phyloP scores from a whole-genome alignment of 2,113 vertebrate species.

The Aplodontia rufa region DNA sequence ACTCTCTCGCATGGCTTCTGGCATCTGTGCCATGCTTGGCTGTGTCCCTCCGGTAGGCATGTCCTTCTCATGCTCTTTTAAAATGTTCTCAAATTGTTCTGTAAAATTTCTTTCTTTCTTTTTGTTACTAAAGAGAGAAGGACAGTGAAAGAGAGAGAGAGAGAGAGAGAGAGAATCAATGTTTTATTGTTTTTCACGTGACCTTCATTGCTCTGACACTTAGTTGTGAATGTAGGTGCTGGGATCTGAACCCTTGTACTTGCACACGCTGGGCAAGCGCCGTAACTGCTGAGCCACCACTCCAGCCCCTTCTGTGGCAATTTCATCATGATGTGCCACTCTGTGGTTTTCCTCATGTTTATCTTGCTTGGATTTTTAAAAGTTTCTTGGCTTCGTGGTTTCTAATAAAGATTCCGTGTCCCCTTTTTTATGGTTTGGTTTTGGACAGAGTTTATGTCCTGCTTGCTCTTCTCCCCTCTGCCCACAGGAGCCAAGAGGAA shows the following conservation, averaged over 20 bases:
- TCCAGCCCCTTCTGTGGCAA: not conserved
- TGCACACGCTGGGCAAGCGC: no score
- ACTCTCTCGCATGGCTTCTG: not conserved
- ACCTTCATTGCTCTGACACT: no score
- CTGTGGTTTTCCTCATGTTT: not conserved
- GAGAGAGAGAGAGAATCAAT: no score
- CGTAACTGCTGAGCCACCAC: no score
- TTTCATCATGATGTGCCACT: not conserved
- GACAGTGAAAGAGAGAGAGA: no score
- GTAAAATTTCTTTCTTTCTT: no score
- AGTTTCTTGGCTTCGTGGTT: not conserved
- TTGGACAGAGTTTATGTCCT: not conserved
- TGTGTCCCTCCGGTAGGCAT: not conserved
- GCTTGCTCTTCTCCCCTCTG: not conserved
- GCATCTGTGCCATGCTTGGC: not conserved
- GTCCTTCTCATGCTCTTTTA: not conserved
- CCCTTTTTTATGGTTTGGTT: not conserved
- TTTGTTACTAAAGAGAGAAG: no score
- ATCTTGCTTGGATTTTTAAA: not conserved
- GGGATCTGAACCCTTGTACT: no score
- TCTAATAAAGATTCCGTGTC: not conserved
- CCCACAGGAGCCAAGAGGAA: not conserved
- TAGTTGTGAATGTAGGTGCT: no score
- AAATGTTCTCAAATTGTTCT: not conserved
- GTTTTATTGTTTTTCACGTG: no score